phyloP scores from a whole-genome alignment of 2,797 vertebrate genomes.

The Menidia menidia region DNA sequence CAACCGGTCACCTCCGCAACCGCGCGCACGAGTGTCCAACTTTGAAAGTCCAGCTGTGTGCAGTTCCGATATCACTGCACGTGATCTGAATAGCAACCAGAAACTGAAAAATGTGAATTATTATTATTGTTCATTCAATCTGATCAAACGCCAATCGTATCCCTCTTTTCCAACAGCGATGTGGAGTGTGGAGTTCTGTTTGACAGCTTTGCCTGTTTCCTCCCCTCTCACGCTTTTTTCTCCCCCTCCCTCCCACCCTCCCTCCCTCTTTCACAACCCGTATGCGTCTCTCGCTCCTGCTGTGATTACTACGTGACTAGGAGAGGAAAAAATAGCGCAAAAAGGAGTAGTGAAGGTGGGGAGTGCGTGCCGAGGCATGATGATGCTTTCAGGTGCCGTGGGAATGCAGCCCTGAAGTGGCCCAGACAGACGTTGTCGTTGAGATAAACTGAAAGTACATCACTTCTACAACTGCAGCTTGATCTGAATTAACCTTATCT shows the following conservation, averaged over 20 bases:
- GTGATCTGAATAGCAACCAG: not conserved
- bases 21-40: constrained; percentile 23
- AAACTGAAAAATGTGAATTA: not conserved
- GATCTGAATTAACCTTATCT: no score
- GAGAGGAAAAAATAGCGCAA: constrained; percentile 2
- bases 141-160: not conserved
- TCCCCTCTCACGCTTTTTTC: constrained; percentile 23
- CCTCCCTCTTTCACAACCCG: constrained; percentile 5
- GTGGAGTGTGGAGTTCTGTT: constrained; percentile 20
- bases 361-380: constrained; percentile 8
- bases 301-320: constrained; percentile 11
- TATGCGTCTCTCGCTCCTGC: constrained; percentile 10
- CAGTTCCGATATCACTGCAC: constrained; percentile 1
- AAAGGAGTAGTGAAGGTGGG: constrained; percentile 47
- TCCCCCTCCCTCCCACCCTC: not conserved
- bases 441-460: not conserved
- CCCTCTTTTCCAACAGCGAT: constrained; percentile 14
- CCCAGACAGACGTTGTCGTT: not conserved
- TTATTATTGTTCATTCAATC: not conserved
- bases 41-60: constrained; percentile 8
- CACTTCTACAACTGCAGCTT: not conserved
- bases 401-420: constrained; percentile 27
- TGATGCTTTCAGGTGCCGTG: constrained; percentile 42
- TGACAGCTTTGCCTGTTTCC: constrained; percentile 23
- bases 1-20: constrained; percentile 39